These are phyloP conservation scores for Graptemys geographica DNA, from an alignment of 2,797 vertebrate genomes.

Conservation along the genomic window DNA sequence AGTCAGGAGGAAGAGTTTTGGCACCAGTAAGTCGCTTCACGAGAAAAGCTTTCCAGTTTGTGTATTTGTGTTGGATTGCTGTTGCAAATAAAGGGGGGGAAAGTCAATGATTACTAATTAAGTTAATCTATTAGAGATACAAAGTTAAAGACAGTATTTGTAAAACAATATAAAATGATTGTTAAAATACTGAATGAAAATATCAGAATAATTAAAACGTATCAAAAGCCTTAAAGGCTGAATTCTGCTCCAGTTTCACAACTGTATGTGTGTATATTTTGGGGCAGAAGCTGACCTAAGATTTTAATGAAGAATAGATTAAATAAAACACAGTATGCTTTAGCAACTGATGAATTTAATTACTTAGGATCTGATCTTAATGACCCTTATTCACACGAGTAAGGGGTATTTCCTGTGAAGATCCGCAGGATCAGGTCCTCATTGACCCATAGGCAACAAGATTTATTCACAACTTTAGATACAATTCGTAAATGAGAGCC, in stretches of 20 bases:
- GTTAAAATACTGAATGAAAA: constrained; percentile 46
- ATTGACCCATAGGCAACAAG: not conserved
- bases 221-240: constrained; percentile 48
- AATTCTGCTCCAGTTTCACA: constrained; percentile 21
- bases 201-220: not conserved
- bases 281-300: not conserved
- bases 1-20: constrained; percentile 98
- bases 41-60: constrained; percentile 99
- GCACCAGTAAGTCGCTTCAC: constrained; percentile 99
- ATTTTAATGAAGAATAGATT: not conserved
- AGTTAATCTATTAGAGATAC: constrained; percentile 18
- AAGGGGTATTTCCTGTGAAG: constrained; percentile 39
- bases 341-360: constrained; percentile 23
- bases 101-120: constrained; percentile 62
- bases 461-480: not conserved
- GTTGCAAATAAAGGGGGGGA: constrained; percentile 71
- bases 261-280: not conserved
- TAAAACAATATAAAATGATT: constrained; percentile 63
- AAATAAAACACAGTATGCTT: constrained; percentile 24
- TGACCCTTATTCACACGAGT: not conserved
- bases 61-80: constrained; percentile 98
- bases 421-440: constrained; percentile 6
- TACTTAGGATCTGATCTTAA: not conserved
- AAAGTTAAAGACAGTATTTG: constrained; percentile 51
- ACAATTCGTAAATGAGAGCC: not conserved